These are phyloP conservation scores for Philereme transversata DNA, from an alignment of 2,888 invertebrate genomes.

Conservation along the genomic window DNA sequence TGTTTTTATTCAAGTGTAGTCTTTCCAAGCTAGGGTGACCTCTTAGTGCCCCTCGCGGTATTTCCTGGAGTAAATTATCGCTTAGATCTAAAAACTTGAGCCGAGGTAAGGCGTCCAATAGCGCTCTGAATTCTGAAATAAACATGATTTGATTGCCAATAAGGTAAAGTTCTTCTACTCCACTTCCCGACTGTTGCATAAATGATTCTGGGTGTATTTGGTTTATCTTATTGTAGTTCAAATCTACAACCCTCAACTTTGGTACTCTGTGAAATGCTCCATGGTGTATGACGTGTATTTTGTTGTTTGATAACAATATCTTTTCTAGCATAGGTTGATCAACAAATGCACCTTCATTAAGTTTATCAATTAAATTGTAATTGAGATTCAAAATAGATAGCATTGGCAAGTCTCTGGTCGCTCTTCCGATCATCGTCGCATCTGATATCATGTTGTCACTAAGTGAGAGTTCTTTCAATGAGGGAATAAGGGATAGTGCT, in stretches of 20 bases:
- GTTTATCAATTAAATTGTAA: conserved; percentile 87
- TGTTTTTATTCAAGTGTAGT: conserved; percentile 91
- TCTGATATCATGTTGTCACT: conserved; percentile 89
- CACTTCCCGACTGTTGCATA: conserved; percentile 88
- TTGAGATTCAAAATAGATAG: conserved; percentile 88
- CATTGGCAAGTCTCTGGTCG: conserved; percentile 89
- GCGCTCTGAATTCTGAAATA: conserved; percentile 88
- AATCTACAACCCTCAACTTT: conserved; percentile 87
- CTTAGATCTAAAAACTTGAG: conserved; percentile 91
- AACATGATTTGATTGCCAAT: conserved; percentile 90
- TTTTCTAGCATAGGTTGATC: conserved; percentile 88
- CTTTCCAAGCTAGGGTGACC: conserved; percentile 92
- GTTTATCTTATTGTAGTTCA: conserved; percentile 90
- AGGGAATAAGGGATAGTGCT: conserved; percentile 88
- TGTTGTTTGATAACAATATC: conserved; percentile 88
- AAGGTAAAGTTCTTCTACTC: conserved; percentile 90
- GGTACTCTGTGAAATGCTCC: conserved; percentile 93
- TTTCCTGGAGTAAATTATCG: conserved; percentile 89
- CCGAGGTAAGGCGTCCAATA: conserved; percentile 90
- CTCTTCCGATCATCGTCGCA: conserved; percentile 92
- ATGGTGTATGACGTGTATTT: conserved; percentile 89
- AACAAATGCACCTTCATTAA: conserved; percentile 91
- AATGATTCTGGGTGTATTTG: conserved; percentile 93
- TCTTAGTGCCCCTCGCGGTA: conserved; percentile 90
- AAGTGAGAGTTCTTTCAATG: conserved; percentile 87